These are phyloP conservation scores for Colossoma macropomum DNA, from an alignment of 2,113 vertebrate genomes.

Conservation along the genomic window DNA sequence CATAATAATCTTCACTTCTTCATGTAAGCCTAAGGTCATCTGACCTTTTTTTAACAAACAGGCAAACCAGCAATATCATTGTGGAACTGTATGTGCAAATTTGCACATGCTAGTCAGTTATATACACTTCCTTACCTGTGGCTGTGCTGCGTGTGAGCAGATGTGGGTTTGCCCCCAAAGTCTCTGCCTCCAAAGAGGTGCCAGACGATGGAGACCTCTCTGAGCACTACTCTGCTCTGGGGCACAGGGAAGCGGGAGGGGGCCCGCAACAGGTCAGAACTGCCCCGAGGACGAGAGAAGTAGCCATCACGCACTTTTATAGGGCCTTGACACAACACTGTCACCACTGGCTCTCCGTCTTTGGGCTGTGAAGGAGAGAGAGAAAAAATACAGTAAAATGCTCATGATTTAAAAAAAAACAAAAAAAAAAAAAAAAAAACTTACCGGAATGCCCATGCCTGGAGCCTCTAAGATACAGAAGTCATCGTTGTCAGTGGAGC, in stretches of 20 bases:
- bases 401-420: not conserved
- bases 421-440: conserved; percentile 43
- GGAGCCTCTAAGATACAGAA: conserved; percentile 94
- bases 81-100: not conserved
- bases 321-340: conserved; percentile 76
- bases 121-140: conserved; percentile 66
- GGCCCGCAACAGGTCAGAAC: conserved; percentile 86
- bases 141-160: conserved; percentile 68
- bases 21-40: not conserved
- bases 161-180: conserved; percentile 78
- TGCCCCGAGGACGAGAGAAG: conserved; percentile 87
- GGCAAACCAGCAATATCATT: not conserved
- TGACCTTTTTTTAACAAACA: not conserved
- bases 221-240: conserved; percentile 84
- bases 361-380: conserved; percentile 73
- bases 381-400: not conserved
- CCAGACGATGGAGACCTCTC: conserved; percentile 90
- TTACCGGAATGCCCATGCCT: conserved; percentile 88
- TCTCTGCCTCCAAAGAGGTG: conserved; percentile 91
- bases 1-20: no score
- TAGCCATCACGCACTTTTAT: conserved; percentile 83
- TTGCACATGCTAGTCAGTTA: not conserved
- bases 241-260: conserved; percentile 87
- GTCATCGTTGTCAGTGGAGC: conserved; percentile 87
- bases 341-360: conserved; percentile 89